These are phyloP conservation scores for Psittacula derbiana DNA, from an alignment of 2,797 vertebrate genomes.

Conservation along the genomic window DNA sequence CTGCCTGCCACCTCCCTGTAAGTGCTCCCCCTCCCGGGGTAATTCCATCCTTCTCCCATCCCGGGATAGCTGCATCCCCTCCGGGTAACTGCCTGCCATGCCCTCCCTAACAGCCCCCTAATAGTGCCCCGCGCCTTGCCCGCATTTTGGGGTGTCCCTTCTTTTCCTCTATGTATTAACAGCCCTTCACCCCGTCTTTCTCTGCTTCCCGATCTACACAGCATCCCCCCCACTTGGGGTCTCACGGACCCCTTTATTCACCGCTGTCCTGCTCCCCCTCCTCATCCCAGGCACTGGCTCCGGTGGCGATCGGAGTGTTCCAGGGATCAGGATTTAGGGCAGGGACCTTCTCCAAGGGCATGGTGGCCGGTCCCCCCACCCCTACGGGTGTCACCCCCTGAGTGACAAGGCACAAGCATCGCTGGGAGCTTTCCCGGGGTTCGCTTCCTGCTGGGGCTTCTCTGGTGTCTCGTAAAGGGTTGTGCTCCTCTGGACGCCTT, in stretches of 20 bases:
- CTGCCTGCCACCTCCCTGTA: no score
- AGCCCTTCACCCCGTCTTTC: not conserved
- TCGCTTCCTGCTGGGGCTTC: not conserved
- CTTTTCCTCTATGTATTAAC: not conserved
- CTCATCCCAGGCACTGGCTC: not conserved
- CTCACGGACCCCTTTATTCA: not conserved
- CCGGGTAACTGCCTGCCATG: not conserved
- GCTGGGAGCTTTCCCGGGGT: not conserved
- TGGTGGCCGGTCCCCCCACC: not conserved
- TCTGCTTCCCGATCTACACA: not conserved
- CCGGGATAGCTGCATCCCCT: not conserved
- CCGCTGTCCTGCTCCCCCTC: not conserved
- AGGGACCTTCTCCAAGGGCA: constrained; percentile 28
- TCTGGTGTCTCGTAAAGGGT: not conserved
- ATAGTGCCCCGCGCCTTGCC: not conserved
- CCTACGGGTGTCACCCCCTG: not conserved
- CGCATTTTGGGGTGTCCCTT: not conserved
- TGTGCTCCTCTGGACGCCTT: not conserved
- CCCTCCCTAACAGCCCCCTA: not conserved
- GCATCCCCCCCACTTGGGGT: not conserved
- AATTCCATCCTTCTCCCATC: not conserved
- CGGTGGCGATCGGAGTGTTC: not conserved
- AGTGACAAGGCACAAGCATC: not conserved
- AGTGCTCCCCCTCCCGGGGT: not conserved
- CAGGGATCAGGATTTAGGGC: not conserved